Percentiles rank a stretch among this genome's conserved stretches.
phyloP scores from a whole-genome alignment of 2,113 vertebrate species.

The Scophthalmus maximus region DNA sequence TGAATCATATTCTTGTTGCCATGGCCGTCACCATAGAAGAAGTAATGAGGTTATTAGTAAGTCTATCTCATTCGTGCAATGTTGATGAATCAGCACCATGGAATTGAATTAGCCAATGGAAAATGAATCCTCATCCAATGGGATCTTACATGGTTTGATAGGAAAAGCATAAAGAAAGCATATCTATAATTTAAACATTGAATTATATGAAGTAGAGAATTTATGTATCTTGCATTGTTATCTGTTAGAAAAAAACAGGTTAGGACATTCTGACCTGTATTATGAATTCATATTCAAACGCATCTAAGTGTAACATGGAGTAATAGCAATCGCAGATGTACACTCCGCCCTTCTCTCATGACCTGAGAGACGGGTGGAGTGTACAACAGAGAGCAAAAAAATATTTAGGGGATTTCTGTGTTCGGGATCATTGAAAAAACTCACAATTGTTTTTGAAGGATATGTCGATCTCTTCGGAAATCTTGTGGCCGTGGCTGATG shows the following conservation, averaged over 20 bases:
- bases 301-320: slow-evolving; percentile 10
- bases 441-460: slow-evolving; percentile 78
- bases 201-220: not conserved
- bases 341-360: no score
- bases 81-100: slow-evolving; percentile 19
- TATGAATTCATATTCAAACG: not conserved
- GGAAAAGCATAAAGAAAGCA: not conserved
- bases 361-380: not conserved
- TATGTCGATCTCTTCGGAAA: slow-evolving; percentile 71
- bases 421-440: slow-evolving; percentile 36
- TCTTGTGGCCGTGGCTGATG: slow-evolving; percentile 79
- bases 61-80: slow-evolving; percentile 13
- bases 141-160: not conserved
- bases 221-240: not conserved
- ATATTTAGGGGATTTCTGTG: slow-evolving; percentile 17
- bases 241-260: not conserved
- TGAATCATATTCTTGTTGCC: not conserved
- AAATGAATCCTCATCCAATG: not conserved
- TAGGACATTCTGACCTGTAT: not conserved
- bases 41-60: slow-evolving; percentile 12
- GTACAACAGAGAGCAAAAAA: not conserved
- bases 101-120: slow-evolving; percentile 18
- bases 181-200: not conserved
- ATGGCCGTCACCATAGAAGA: slow-evolving; percentile 14
- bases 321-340: not conserved